Evolutionary conservation across 2,113 vertebrate species (phyloP).

Genomic region (Gavia stellata): DNA sequence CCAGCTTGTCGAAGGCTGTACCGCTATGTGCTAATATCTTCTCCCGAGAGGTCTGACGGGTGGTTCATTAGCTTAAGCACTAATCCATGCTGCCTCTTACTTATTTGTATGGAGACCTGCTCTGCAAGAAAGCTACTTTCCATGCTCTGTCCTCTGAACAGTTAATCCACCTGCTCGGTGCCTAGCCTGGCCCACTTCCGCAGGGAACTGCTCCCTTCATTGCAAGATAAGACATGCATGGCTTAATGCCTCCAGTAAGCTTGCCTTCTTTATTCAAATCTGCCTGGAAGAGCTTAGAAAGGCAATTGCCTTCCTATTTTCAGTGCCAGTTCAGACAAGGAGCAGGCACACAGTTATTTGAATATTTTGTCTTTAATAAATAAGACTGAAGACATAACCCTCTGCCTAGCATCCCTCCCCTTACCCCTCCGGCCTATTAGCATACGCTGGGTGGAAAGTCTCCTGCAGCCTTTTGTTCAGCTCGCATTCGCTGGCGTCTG

Average conservation of each 20-base stretch:
- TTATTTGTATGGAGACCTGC: slow-evolving; percentile 1
- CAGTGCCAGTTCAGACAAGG: slow-evolving; percentile 3
- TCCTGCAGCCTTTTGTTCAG: neutral
- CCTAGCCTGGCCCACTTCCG: neutral
- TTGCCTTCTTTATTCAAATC: slow-evolving; percentile 5
- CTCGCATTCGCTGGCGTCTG: fast-evolving
- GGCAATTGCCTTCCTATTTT: neutral
- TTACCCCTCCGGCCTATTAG: neutral
- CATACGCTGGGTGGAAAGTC: neutral
- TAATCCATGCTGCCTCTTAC: neutral
- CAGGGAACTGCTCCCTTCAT: neutral
- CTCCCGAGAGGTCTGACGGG: neutral
- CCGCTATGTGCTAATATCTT: slow-evolving; percentile 2
- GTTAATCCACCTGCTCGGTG: slow-evolving; percentile 49
- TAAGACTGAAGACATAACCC: neutral
- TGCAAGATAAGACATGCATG: slow-evolving; percentile 1
- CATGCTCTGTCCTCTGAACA: slow-evolving; percentile 12
- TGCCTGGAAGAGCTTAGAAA: neutral
- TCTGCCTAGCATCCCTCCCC: neutral
- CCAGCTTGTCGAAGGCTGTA: neutral
- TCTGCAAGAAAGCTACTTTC: slow-evolving; percentile 33
- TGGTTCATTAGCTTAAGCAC: neutral
- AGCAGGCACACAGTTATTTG: neutral
- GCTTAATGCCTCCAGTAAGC: neutral
- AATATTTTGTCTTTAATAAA: neutral